A percentile compares a stretch with the other conserved stretches of the same genome.
These are phyloP conservation scores for Rhinophrynus dorsalis DNA, from an alignment of 2,797 vertebrate species.

Conservation along the genomic window DNA sequence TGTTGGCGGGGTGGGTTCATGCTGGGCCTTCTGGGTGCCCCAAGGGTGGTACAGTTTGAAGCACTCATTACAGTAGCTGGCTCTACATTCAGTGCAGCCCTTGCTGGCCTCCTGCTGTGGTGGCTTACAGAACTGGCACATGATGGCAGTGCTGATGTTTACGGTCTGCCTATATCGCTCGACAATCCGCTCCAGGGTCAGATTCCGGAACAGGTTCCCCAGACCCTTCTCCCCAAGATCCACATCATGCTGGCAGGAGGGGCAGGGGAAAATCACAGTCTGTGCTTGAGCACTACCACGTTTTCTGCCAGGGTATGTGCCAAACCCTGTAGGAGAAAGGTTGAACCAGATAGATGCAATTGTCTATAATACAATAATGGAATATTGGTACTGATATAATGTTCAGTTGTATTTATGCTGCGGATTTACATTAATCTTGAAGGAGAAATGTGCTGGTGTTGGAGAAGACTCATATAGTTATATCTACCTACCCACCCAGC, in stretches of 20 bases:
- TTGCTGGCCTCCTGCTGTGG: constrained; percentile 91
- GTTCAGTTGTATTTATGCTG: too few relatives aligned
- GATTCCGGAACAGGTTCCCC: constrained; percentile 89
- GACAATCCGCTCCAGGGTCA: constrained; percentile 92
- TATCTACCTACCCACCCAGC: too few relatives aligned
- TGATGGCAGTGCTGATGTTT: constrained; percentile 86
- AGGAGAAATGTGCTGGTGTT: too few relatives aligned
- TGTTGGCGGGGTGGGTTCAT: constrained; percentile 90
- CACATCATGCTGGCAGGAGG: constrained; percentile 85
- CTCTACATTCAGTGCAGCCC: constrained; percentile 91
- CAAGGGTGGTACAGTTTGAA: constrained; percentile 98
- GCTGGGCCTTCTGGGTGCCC: constrained; percentile 94
- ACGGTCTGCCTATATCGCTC: constrained; percentile 91
- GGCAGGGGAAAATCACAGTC: constrained; percentile 87
- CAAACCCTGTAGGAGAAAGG: constrained; percentile 74
- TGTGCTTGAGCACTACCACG: constrained; percentile 75
- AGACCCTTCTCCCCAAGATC: constrained; percentile 89
- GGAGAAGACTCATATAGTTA: too few relatives aligned
- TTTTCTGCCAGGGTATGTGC: constrained; percentile 89
- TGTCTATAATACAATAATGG: not conserved
- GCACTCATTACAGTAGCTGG: constrained; percentile 96
- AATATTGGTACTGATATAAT: too few relatives aligned
- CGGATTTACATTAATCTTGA: too few relatives aligned
- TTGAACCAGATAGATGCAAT: not conserved
- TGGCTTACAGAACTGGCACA: constrained; percentile 93